phyloP scores from a whole-genome alignment of 2,888 invertebrate genomes.

The Argyra leucocephala region DNA sequence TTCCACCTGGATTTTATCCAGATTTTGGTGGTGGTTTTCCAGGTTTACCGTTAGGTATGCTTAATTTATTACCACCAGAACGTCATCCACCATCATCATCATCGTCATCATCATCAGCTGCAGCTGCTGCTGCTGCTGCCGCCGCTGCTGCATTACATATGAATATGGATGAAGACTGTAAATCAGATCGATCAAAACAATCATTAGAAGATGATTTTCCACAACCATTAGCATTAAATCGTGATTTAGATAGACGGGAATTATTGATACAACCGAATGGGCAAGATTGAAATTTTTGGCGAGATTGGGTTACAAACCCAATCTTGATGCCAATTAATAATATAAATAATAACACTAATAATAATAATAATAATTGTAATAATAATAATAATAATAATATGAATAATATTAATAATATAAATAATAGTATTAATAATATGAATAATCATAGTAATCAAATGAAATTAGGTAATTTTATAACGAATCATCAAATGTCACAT shows the following conservation, averaged over 20 bases:
- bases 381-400: not conserved
- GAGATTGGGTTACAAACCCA: constrained; percentile 44
- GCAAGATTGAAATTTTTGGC: constrained; percentile 58
- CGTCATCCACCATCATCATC: constrained; percentile 48
- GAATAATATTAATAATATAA: not conserved
- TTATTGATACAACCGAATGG: constrained; percentile 64
- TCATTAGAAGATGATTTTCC: constrained; percentile 50
- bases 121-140: constrained; percentile 33
- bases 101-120: constrained; percentile 46
- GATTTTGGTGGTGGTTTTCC: constrained; percentile 74
- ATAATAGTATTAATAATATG: not conserved
- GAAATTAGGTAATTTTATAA: too few species aligned
- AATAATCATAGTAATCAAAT: not conserved
- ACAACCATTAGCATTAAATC: constrained; percentile 50
- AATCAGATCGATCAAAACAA: constrained; percentile 55
- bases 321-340: constrained; percentile 37
- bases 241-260: constrained; percentile 51
- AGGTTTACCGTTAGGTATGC: constrained; percentile 69
- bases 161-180: constrained; percentile 55
- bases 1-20: constrained; percentile 72
- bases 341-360: not conserved
- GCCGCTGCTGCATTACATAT: constrained; percentile 51
- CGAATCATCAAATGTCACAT: not conserved
- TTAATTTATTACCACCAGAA: constrained; percentile 73
- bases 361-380: not conserved